Conservation (phyloP, 2,888 invertebrate genomes). For the Oligia fasciuncula region DNA sequence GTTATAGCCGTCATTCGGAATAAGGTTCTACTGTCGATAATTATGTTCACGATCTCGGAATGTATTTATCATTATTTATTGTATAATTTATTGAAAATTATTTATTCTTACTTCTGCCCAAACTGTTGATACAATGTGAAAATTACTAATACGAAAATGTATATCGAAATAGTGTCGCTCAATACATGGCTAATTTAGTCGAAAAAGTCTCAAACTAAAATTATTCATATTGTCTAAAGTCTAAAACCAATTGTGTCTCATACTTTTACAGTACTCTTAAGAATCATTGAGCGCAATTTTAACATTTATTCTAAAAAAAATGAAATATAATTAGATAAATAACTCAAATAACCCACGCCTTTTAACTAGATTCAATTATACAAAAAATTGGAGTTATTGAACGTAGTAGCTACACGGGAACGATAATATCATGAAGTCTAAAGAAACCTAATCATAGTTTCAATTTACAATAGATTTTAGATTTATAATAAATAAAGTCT, state of each 20-base stretch:
- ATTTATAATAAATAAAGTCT: neutral
- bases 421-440: slow-evolving; percentile 5
- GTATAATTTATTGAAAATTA: slow-evolving; percentile 62
- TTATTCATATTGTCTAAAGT: neutral
- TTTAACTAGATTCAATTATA: neutral
- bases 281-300: slow-evolving; percentile 8
- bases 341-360: slow-evolving; percentile 9
- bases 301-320: neutral
- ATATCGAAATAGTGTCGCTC: slow-evolving; percentile 36
- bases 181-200: neutral
- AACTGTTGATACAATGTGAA: slow-evolving; percentile 24
- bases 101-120: slow-evolving; percentile 51
- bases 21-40: slow-evolving; percentile 49
- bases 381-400: neutral
- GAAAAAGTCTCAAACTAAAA: neutral
- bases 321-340: neutral
- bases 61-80: slow-evolving; percentile 68
- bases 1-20: slow-evolving; percentile 22
- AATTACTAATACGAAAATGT: slow-evolving; percentile 21
- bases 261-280: slow-evolving; percentile 5
- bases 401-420: slow-evolving; percentile 6
- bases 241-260: slow-evolving; percentile 10
- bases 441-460: slow-evolving; percentile 23
- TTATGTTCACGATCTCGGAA: slow-evolving; percentile 65
- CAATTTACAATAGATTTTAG: slow-evolving; percentile 10